Percentiles rank a stretch among this genome's conserved stretches.
These are phyloP conservation scores for Atlantisia rogersi DNA, from an alignment of 2,113 vertebrate species.

Conservation along the genomic window DNA sequence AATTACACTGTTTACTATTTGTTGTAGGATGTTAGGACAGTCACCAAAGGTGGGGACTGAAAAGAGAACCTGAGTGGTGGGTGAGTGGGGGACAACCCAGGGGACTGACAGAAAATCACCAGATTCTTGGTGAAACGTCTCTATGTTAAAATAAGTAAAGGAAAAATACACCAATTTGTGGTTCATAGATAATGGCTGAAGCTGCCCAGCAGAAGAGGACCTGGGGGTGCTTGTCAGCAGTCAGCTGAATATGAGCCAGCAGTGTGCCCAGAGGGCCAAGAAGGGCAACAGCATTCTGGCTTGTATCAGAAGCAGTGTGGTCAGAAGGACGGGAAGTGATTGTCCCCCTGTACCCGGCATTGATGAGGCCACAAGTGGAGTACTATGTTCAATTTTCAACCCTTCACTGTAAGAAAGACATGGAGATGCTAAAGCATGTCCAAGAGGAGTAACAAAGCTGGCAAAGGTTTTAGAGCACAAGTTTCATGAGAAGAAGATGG, in stretches of 20 bases:
- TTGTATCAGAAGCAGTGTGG: not conserved
- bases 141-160: not conserved
- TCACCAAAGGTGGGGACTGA: not conserved
- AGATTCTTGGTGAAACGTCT: not conserved
- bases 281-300: no score
- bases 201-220: not conserved
- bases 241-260: accelerated
- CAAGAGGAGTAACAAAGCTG: not conserved
- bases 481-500: not conserved
- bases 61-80: accelerated
- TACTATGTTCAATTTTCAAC: not conserved
- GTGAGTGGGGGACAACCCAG: not conserved
- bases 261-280: no score
- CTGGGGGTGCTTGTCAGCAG: accelerated
- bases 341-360: accelerated
- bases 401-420: not conserved
- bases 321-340: not conserved
- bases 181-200: not conserved
- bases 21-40: not conserved
- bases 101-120: not conserved
- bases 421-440: not conserved
- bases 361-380: not conserved
- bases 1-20: not conserved
- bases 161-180: not conserved
- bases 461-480: not conserved